A percentile compares a stretch with the other conserved stretches of the same genome.
phyloP scores from a whole-genome alignment of 30 jellyfish, hydroid and myxozoan species.

The Rhopilema esculentum region DNA sequence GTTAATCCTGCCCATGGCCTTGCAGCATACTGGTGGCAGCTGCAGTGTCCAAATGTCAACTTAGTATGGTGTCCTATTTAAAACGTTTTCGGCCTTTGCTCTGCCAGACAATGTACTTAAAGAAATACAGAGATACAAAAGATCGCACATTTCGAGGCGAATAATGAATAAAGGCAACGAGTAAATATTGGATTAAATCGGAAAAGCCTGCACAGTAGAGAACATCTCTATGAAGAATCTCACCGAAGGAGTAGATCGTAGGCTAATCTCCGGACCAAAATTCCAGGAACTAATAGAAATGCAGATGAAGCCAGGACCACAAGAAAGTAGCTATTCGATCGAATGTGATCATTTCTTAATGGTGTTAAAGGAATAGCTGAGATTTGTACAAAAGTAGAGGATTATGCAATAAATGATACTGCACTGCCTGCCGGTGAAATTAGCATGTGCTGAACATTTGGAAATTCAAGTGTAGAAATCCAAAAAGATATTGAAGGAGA shows the following conservation, averaged over 20 bases:
- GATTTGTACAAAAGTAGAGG: no score
- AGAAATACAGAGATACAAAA: conserved; percentile 20
- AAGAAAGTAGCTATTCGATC: not conserved
- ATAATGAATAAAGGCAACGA: conserved; percentile 40
- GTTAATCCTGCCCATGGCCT: not conserved
- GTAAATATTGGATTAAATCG: conserved; percentile 75
- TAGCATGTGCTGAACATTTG: no score
- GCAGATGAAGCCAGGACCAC: not conserved
- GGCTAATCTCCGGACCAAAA: conserved; percentile 48
- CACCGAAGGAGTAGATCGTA: conserved; percentile 3
- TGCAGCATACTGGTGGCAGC: not conserved
- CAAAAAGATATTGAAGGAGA: no score
- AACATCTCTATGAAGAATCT: conserved; percentile 35
- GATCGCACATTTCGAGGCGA: conserved; percentile 52
- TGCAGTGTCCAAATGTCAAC: not conserved
- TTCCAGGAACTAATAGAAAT: not conserved
- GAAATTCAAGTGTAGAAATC: no score
- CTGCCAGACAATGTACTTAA: conserved; percentile 22
- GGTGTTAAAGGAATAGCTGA: no score
- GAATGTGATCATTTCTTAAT: not conserved
- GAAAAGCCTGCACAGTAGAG: conserved; percentile 41
- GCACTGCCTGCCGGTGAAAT: no score
- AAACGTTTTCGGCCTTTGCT: conserved; percentile 2
- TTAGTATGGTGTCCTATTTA: not conserved
- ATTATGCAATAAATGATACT: no score